Conservation (phyloP, 2,113 vertebrate genomes). For the Urocynchramus pylzowi region DNA sequence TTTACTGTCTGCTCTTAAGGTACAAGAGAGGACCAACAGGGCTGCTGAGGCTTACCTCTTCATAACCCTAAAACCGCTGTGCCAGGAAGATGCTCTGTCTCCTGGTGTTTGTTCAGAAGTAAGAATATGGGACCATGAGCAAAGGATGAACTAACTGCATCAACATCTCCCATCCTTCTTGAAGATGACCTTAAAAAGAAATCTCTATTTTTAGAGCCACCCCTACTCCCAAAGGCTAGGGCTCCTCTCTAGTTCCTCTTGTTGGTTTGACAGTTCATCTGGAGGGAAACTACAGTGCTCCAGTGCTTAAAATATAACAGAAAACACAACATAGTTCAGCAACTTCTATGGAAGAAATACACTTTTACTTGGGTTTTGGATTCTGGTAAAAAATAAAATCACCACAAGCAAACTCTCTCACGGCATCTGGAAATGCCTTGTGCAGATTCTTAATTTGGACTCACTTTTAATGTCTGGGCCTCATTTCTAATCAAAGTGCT, state of each 20-base stretch:
- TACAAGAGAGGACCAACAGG: neutral
- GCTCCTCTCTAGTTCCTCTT: neutral
- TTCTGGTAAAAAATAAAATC: neutral
- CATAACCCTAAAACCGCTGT: neutral
- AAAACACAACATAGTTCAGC: neutral
- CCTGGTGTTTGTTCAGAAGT: neutral
- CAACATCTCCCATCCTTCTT: neutral
- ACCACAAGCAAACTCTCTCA: neutral
- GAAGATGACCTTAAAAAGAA: neutral
- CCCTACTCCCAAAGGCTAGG: neutral
- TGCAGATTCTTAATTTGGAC: neutral
- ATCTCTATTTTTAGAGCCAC: neutral
- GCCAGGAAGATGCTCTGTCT: neutral
- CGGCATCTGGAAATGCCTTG: neutral
- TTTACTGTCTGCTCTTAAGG: neutral
- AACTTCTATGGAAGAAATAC: neutral
- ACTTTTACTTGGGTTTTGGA: neutral
- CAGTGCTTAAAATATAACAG: neutral
- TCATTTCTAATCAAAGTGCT: neutral
- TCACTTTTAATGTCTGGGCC: neutral
- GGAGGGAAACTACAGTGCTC: neutral
- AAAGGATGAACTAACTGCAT: neutral
- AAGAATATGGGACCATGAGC: neutral
- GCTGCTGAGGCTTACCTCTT: neutral
- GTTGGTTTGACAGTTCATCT: neutral